Evolutionary conservation across 2,113 vertebrate genomes (phyloP).

Genomic region (Natator depressus): DNA sequence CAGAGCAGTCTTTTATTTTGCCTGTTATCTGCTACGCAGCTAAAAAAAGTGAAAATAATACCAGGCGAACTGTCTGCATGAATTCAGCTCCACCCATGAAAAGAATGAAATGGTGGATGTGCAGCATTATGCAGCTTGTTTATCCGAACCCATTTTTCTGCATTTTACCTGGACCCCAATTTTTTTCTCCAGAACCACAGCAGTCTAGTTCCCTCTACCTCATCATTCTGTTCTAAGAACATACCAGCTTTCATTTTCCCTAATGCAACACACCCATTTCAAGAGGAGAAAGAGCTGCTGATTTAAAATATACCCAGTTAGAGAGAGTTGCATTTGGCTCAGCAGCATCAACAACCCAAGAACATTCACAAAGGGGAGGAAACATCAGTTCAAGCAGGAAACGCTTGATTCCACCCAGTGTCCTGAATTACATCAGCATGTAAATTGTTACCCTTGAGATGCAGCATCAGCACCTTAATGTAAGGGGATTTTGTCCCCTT

Average conservation of each 20-base stretch:
- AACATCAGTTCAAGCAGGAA: not conserved
- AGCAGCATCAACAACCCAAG: not conserved
- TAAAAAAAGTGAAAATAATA: not conserved
- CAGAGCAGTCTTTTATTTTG: not conserved
- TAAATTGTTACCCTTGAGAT: not conserved
- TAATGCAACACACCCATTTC: not conserved
- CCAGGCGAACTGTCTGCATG: not conserved
- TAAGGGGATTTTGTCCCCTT: too few species aligned
- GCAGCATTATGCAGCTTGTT: not conserved
- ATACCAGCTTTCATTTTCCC: constrained; percentile 3
- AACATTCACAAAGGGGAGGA: not conserved
- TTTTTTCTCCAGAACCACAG: not conserved
- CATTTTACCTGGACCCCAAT: not conserved
- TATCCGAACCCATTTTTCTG: not conserved
- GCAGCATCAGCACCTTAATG: constrained; percentile 12
- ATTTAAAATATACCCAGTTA: not conserved
- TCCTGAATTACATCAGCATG: not conserved
- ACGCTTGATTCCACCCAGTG: not conserved
- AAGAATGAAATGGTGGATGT: not conserved
- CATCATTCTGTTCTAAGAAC: not conserved
- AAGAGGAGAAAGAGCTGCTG: not conserved
- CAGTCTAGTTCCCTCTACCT: not conserved
- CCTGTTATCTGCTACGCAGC: not conserved
- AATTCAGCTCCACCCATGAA: not conserved
- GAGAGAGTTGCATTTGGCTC: rapidly evolving